Base-by-base conservation (phyloP, 2,888 invertebrate species). In the Carpatolechia fugitivella region DNA sequence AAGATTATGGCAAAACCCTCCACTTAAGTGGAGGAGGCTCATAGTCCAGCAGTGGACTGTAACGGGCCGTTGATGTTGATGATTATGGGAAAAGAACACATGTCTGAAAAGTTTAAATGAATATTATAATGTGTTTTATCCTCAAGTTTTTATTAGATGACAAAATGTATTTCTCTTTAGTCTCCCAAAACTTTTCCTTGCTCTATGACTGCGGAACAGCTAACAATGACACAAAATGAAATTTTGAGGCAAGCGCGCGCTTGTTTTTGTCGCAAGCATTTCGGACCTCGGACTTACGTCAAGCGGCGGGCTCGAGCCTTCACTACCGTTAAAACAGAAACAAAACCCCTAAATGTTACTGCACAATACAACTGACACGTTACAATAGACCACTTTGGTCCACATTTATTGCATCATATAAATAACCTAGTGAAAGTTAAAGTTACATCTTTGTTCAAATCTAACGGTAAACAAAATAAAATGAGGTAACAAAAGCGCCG, bases 371-470 rank as follows among this genome's bases (percentile, higher is more conserved):
- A 38, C 35, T 18, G 14, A 29, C 24, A 51, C 31, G 16, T 36
- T 62, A 85, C 85, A 86, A 86, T 76, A 63, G 61, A 51, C 50
- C 65, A 65, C 24, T 29, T 29, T 29, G 24, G 38, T 20, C 29
- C 33, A 46, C 20, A 13, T 88, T 88, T 88, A 89, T 85, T 83
- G 78, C 76, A 69, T 80, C 82, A 81, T 86, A 86, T 83, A 41
- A 40, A 85, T 83, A 80, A 88, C 75, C 63, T 80, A 89, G 89
- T 87, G 89, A 89, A 89, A 89, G 89, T 88, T 78, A 75, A 69
- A 65, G 61, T 62, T 56, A 60, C 68, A 68, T 72, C 84, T 69
- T 61, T 63, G 62, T 72, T 69, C 60, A 61, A 72, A 68, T 66
- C 69, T 83, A 88, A 89, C 86, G 79, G 87, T 86, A 81, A 76